Evolutionary conservation across 2,113 vertebrate genomes (phyloP).

Genomic region (Oxyruncus cristatus): DNA sequence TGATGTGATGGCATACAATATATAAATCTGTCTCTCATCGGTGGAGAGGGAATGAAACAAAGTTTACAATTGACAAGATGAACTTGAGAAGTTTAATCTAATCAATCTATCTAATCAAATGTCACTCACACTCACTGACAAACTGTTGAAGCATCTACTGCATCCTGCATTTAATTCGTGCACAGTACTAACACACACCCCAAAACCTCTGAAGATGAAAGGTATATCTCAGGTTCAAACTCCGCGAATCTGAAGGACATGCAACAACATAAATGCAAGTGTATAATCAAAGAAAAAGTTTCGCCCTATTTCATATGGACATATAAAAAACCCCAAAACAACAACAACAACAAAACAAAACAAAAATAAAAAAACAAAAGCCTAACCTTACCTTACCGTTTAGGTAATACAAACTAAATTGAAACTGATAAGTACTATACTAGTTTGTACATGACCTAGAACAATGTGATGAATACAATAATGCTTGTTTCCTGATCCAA

Average conservation of each 20-base stretch:
- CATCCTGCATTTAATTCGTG: not conserved
- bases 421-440: not conserved
- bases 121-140: not conserved
- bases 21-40: conserved; percentile 48
- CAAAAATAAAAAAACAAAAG: not conserved
- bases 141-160: not conserved
- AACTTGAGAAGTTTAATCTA: conserved; percentile 35
- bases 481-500: not conserved
- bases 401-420: not conserved
- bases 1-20: conserved; percentile 36
- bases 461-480: not conserved
- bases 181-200: not conserved
- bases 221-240: not conserved
- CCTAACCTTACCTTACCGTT: not conserved
- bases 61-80: conserved; percentile 35
- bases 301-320: not conserved
- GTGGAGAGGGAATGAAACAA: not conserved
- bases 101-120: conserved; percentile 25
- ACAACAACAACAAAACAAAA: too few species aligned
- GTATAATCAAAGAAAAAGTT: not conserved
- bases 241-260: not conserved
- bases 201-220: not conserved
- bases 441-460: not conserved
- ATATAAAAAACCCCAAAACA: not conserved
- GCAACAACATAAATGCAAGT: not conserved